Evolutionary conservation across 2,888 invertebrate genomes (phyloP).

Genomic region (Terebella lapidaria): DNA sequence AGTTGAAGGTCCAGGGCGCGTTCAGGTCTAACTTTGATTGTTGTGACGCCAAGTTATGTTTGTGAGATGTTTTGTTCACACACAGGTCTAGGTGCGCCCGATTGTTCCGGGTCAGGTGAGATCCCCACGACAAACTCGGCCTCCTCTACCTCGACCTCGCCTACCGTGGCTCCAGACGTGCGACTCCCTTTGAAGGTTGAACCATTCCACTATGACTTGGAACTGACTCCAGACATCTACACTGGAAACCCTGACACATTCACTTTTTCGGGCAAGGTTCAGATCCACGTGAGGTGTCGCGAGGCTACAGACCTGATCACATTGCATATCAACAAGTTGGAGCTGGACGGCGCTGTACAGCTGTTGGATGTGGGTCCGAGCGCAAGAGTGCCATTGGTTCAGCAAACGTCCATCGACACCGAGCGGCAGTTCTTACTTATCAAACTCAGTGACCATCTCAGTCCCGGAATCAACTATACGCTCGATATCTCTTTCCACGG

Average conservation of each 20-base stretch:
- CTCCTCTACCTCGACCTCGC: no score
- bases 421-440: slow-evolving; percentile 56
- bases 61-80: no score
- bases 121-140: no score
- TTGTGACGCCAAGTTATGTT: no score
- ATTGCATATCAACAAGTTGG: slow-evolving; percentile 63
- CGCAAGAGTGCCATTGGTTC: slow-evolving; percentile 16
- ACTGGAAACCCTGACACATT: background rate
- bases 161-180: no score
- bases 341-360: slow-evolving; percentile 61
- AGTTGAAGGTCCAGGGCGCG: no score
- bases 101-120: no score
- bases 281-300: slow-evolving; percentile 55
- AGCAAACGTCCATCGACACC: slow-evolving; percentile 26
- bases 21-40: no score
- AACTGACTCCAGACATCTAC: slow-evolving; percentile 17
- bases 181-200: slow-evolving; percentile 9
- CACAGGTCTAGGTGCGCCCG: no score
- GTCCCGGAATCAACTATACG: slow-evolving; percentile 62
- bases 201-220: slow-evolving; percentile 15
- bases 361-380: slow-evolving; percentile 7
- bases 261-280: slow-evolving; percentile 18
- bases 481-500: slow-evolving; percentile 54
- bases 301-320: slow-evolving; percentile 66
- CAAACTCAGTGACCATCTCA: slow-evolving; percentile 60